Conservation (phyloP, 2,113 vertebrate species). For the Ailurus styani region DNA sequence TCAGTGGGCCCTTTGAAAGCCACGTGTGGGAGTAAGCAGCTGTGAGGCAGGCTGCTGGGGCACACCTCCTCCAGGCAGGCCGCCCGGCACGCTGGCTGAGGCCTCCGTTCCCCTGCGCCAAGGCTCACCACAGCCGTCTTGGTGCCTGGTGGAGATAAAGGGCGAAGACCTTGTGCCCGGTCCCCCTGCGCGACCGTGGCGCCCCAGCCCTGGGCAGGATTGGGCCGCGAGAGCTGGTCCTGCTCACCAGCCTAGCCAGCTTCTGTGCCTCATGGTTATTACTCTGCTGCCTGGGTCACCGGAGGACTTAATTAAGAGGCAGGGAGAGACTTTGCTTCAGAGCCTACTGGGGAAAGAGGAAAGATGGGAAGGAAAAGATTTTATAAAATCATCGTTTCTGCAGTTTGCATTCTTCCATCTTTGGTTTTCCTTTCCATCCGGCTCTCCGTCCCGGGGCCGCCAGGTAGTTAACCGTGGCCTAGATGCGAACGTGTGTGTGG, state of each 20-base stretch:
- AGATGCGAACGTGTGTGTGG: rapidly evolving
- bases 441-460: rapidly evolving
- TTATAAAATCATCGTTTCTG: rapidly evolving
- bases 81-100: background rate
- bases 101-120: background rate
- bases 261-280: rapidly evolving
- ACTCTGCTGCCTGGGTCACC: background rate
- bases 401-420: rapidly evolving
- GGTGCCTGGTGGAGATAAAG: background rate
- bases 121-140: no score
- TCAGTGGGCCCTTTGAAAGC: background rate
- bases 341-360: background rate
- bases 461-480: rapidly evolving
- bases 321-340: background rate
- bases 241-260: rapidly evolving
- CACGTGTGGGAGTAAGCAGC: background rate
- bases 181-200: no score
- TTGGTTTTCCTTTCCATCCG: rapidly evolving
- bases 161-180: background rate
- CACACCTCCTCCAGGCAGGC: background rate
- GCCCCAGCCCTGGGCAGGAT: background rate
- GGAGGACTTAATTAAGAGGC: rapidly evolving
- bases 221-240: background rate
- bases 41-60: rapidly evolving
- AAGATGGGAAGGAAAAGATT: rapidly evolving